These are phyloP conservation scores for Metellina segmentata DNA, from an alignment of 2,888 invertebrate species.

Conservation along the genomic window DNA sequence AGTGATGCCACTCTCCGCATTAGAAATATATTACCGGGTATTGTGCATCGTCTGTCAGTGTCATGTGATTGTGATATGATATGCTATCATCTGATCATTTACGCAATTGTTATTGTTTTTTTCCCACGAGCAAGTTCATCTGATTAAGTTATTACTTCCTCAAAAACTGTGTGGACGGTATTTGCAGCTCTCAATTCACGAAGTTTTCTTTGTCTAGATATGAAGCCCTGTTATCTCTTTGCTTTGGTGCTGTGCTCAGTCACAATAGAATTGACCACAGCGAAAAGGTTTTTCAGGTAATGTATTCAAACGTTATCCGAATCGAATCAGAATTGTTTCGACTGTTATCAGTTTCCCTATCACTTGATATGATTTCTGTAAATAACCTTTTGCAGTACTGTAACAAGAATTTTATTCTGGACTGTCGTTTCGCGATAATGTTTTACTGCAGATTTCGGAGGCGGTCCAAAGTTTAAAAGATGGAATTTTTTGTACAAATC, in stretches of 20 bases:
- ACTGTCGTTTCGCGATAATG: too few species aligned
- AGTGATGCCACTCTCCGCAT: not conserved
- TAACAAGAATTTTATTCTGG: too few species aligned
- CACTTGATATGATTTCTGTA: too few species aligned
- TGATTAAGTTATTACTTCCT: not conserved
- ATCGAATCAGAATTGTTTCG: too few species aligned
- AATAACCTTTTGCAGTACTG: too few species aligned
- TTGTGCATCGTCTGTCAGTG: not conserved
- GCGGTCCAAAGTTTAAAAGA: too few species aligned
- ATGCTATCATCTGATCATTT: not conserved
- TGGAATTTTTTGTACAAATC: too few species aligned
- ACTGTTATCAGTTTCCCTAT: too few species aligned
- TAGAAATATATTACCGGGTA: constrained; percentile 9
- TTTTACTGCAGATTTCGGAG: too few species aligned
- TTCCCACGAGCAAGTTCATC: not conserved
- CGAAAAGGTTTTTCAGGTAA: not conserved
- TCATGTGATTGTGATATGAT: constrained; percentile 38
- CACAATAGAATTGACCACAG: not conserved
- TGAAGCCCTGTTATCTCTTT: not conserved
- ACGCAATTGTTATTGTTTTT: not conserved
- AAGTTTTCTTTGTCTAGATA: not conserved
- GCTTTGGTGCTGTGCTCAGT: not conserved
- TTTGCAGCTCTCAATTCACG: not conserved
- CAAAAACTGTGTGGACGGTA: not conserved
- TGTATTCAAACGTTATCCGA: not conserved